Base-by-base conservation (phyloP, 2,113 vertebrate genomes). In the Pygoscelis antarcticus region DNA sequence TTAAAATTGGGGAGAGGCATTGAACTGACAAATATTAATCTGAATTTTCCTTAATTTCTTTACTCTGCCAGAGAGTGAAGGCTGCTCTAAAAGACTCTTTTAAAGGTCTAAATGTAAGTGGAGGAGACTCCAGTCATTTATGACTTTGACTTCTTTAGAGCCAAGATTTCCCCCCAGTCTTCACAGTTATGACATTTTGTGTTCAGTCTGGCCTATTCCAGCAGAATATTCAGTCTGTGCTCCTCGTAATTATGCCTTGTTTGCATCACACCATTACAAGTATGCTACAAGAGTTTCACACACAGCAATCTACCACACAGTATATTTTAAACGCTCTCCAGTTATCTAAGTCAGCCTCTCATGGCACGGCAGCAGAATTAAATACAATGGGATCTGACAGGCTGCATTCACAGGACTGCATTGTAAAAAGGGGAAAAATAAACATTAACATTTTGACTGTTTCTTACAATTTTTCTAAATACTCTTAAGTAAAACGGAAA, bases 131-230 rank as follows among this genome's bases (percentile, higher is more conserved):
- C 42, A 36, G 60, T 71, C 27, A 52, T 58, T 83, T 38, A 38
- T 7, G 42, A 38, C 55, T 89, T 86, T 55, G 60, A 66, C 60
- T 81, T 34, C 64, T 89, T 46, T 47, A 42, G 32, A 86, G 92
- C 86, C 94, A 95, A 77, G 68, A 95, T 89, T 52, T 89, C 65
- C 55, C 34, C 83, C 80, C 55, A 89, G 69, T 10, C 70, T 93
- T 95, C 89, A 92, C 83, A 93, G 90, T 46, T 95, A 74, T 82
- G 92, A 94, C 89, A 85, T 66, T 80, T 47, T 70, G 58, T 60
- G 71, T 66, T 91, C 78, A 79, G 36, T 9, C 12, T 89, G 83
- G 87, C 49, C 95, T 52, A 8, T 86, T 93, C 68, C 68, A 95
- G 71, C 61, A 76, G 86, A 64, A 84, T 47, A 78, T 13, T 74